Evolutionary conservation across 2,888 invertebrate genomes (phyloP).

Genomic region (Rapana venosa): DNA sequence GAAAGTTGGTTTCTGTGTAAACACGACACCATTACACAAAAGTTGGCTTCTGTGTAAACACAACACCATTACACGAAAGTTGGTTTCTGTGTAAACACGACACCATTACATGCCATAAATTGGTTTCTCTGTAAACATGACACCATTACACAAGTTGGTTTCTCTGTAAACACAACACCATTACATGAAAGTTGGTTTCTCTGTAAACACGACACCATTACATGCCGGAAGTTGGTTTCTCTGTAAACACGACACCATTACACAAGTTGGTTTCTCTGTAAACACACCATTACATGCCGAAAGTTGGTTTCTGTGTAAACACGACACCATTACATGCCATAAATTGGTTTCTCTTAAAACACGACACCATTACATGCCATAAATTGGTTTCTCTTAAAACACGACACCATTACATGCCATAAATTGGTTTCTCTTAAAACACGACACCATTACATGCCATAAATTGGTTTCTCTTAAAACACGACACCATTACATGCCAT

Average conservation of each 20-base stretch:
- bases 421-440: background rate
- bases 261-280: background rate
- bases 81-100: background rate
- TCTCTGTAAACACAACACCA: background rate
- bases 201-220: background rate
- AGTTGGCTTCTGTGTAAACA: too few species aligned
- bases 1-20: background rate
- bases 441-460: too few species aligned
- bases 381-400: background rate
- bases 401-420: background rate
- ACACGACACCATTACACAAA: background rate
- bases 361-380: background rate
- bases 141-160: too few species aligned
- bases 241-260: too few species aligned
- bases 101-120: background rate
- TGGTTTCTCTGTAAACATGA: too few species aligned
- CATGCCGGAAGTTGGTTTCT: background rate
- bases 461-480: background rate
- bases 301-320: too few species aligned
- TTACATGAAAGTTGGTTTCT: background rate
- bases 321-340: too few species aligned
- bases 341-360: conserved; percentile 16
- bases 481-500: background rate
- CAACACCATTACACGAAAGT: too few species aligned
- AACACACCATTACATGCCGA: background rate